Percentiles rank a stretch among this genome's conserved stretches.
Conservation (phyloP, 2,888 invertebrate genomes). For the Dermolepida albohirtum region DNA sequence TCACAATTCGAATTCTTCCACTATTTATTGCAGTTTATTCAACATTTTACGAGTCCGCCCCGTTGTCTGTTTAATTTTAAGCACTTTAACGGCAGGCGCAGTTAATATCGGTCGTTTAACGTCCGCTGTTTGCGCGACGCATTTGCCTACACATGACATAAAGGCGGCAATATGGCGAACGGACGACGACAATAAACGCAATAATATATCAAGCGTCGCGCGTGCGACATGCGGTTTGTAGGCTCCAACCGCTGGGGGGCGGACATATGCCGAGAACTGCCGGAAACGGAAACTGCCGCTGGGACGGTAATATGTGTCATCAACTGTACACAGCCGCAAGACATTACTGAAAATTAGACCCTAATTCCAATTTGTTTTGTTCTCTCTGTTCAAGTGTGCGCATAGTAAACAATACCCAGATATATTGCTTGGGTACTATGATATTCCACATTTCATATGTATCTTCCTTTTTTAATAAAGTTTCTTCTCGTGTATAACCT, state of each 20-base stretch:
- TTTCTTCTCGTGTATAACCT: no score
- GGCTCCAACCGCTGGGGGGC: conserved; percentile 31
- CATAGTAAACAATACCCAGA: no score
- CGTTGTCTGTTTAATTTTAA: no score
- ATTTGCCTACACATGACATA: conserved; percentile 45
- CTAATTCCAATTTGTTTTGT: conserved; percentile 28
- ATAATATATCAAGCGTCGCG: conserved; percentile 47
- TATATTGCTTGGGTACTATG: no score
- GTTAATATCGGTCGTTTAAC: conserved; percentile 39
- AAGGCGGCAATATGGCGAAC: conserved; percentile 30
- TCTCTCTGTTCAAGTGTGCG: background rate
- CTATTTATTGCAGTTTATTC: no score
- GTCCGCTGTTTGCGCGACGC: conserved; percentile 39
- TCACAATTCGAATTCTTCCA: no score
- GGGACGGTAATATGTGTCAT: conserved; percentile 46
- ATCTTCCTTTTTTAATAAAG: no score
- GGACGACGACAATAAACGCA: conserved; percentile 47
- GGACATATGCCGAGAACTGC: conserved; percentile 44
- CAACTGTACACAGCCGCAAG: conserved; percentile 40
- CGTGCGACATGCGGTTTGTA: conserved; percentile 43
- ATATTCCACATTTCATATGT: no score
- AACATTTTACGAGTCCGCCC: no score
- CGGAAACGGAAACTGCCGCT: conserved; percentile 47
- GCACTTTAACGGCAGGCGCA: conserved; percentile 1
- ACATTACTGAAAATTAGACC: conserved; percentile 38